A percentile compares a stretch with the other conserved stretches of the same genome.
These are phyloP conservation scores for Ennomos fuscantarius DNA, from an alignment of 2,888 invertebrate genomes.

Conservation along the genomic window DNA sequence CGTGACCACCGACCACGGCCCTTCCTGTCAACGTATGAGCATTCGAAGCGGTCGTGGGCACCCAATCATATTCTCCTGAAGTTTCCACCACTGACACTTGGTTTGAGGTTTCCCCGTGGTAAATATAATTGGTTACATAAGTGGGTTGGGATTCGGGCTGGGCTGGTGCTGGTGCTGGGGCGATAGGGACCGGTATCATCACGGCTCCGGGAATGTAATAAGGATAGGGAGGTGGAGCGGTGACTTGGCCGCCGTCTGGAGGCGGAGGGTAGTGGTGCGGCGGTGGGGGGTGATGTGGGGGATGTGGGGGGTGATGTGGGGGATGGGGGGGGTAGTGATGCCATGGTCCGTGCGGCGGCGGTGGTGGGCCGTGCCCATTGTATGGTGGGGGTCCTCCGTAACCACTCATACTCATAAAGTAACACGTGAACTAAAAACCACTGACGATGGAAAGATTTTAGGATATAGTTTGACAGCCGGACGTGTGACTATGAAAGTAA, in stretches of 20 bases:
- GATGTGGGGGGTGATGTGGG: conserved; percentile 39
- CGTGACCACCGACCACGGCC: conserved; percentile 77
- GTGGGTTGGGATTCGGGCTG: conserved; percentile 55
- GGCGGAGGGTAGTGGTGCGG: conserved; percentile 38
- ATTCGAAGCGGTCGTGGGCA: conserved; percentile 68
- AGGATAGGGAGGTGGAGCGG: conserved; percentile 53
- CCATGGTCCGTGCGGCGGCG: conserved; percentile 28
- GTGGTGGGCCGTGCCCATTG: conserved; percentile 28
- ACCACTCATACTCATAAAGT: conserved; percentile 63
- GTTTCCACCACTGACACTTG: conserved; percentile 65
- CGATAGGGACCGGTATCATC: conserved; percentile 66
- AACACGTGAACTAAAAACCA: not conserved
- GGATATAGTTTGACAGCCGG: not conserved
- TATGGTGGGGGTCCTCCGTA: conserved; percentile 56
- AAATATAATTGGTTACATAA: conserved; percentile 77
- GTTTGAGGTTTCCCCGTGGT: conserved; percentile 67
- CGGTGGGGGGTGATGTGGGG: conserved; percentile 35
- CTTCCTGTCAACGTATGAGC: conserved; percentile 65
- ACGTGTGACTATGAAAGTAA: conserved; percentile 19
- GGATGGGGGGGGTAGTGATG: conserved; percentile 41
- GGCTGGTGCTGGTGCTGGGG: conserved; percentile 38
- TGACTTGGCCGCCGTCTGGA: conserved; percentile 30
- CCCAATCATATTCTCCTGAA: conserved; percentile 75
- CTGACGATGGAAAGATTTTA: not conserved
- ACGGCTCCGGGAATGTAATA: conserved; percentile 70